Conservation (phyloP, 92 coral and sea anemone species). For the Meandrina meandrites region DNA sequence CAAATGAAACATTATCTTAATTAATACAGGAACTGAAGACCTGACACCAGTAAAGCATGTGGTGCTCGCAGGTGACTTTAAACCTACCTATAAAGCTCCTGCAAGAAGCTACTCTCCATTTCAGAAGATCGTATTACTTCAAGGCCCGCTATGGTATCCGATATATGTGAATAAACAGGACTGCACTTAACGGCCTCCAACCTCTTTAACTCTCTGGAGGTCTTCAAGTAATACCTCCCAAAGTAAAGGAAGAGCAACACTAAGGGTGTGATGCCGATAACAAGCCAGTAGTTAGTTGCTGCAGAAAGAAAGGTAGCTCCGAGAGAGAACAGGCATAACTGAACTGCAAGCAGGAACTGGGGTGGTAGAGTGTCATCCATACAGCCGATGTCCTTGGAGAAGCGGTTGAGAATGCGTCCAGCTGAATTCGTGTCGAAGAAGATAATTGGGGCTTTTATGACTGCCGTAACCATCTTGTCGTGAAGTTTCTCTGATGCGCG, state of each 20-base stretch:
- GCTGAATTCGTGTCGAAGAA: conserved; percentile 71
- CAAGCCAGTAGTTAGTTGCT: conserved; percentile 61
- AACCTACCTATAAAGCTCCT: conserved; percentile 50
- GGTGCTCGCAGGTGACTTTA: background rate
- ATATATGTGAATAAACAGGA: conserved; percentile 70
- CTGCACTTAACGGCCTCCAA: conserved; percentile 69
- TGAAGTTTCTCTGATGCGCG: conserved; percentile 68
- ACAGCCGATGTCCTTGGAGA: conserved; percentile 59
- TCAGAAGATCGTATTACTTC: conserved; percentile 65
- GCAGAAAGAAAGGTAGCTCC: conserved; percentile 56
- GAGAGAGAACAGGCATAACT: conserved; percentile 41
- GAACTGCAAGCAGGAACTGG: conserved; percentile 26
- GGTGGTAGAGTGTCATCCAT: conserved; percentile 55
- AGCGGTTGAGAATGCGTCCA: conserved; percentile 72
- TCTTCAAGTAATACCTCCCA: conserved; percentile 61
- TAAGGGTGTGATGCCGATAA: conserved; percentile 57
- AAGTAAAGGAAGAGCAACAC: conserved; percentile 41
- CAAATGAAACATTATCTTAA: too few species aligned
- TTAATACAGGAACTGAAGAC: too few species aligned
- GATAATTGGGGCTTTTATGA: conserved; percentile 65
- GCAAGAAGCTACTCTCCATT: conserved; percentile 49
- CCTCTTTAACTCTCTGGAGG: conserved; percentile 70
- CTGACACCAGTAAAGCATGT: too few species aligned
- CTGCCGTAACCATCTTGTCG: conserved; percentile 54
- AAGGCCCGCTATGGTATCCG: conserved; percentile 69